Evolutionary conservation across 2,888 invertebrate genomes (phyloP).

Genomic region (Gari tellinella): DNA sequence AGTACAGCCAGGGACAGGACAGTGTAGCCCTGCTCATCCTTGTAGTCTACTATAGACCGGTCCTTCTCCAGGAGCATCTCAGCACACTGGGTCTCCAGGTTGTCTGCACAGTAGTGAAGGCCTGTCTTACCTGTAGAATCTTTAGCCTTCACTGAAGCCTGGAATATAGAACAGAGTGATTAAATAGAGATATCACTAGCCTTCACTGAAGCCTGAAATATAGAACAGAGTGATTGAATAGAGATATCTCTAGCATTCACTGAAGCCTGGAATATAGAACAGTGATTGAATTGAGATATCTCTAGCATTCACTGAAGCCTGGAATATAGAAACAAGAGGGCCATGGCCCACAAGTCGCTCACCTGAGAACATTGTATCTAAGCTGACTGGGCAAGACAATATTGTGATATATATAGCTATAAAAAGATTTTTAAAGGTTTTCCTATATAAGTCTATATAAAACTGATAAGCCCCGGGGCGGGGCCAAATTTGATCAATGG

Average conservation of each 20-base stretch:
- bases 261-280: too few species aligned
- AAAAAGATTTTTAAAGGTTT: too few species aligned
- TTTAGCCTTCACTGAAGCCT: conserved; percentile 65
- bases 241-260: not conserved
- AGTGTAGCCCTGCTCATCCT: conserved; percentile 95
- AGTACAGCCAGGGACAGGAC: conserved; percentile 96
- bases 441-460: too few species aligned
- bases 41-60: conserved; percentile 86
- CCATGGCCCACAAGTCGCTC: too few species aligned
- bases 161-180: conserved; percentile 19
- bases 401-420: too few species aligned
- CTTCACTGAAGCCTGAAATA: conserved; percentile 65
- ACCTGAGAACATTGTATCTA: too few species aligned
- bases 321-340: conserved; percentile 17
- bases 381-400: too few species aligned
- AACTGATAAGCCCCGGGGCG: too few species aligned
- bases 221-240: not conserved
- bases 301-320: conserved; percentile 65
- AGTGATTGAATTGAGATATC: conserved; percentile 76
- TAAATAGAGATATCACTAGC: conserved; percentile 70
- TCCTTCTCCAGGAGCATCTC: conserved; percentile 90
- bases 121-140: conserved; percentile 87
- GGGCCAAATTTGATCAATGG: too few species aligned
- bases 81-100: conserved; percentile 88
- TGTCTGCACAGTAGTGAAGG: conserved; percentile 95